Evolutionary conservation across 2,797 vertebrate species (phyloP).

Genomic region (Kryptolebias ocellatus): DNA sequence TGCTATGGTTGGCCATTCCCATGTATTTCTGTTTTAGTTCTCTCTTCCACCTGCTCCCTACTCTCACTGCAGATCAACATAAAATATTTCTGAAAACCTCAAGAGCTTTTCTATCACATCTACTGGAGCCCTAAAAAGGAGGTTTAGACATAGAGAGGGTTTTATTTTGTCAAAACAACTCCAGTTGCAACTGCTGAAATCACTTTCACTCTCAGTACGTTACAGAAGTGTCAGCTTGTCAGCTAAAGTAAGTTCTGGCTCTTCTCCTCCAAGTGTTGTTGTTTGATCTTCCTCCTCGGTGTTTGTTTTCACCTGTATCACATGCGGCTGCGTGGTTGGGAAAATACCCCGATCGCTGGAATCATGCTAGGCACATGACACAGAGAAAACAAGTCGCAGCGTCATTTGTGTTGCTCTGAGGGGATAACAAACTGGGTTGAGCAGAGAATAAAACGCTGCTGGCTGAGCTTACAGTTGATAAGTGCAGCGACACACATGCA

Average conservation of each 20-base stretch:
- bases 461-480: neutral
- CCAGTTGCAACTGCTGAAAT: neutral
- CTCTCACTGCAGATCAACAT: too few species aligned
- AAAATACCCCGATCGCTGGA: neutral
- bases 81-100: too few species aligned
- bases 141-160: neutral
- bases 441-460: neutral
- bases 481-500: neutral
- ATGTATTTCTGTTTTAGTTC: too few species aligned
- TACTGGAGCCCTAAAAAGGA: neutral
- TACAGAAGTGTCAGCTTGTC: conserved; percentile 5
- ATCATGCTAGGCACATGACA: neutral
- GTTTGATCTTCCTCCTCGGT: neutral
- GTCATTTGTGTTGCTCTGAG: too few species aligned
- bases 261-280: neutral
- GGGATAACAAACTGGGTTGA: neutral
- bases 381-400: neutral
- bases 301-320: neutral
- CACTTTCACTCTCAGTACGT: neutral
- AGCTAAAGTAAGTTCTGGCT: neutral
- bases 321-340: neutral
- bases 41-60: too few species aligned
- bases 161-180: neutral
- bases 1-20: too few species aligned
- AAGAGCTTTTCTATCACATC: too few species aligned